phyloP scores from a whole-genome alignment of 2,797 vertebrate genomes.

The Borostomias antarcticus region DNA sequence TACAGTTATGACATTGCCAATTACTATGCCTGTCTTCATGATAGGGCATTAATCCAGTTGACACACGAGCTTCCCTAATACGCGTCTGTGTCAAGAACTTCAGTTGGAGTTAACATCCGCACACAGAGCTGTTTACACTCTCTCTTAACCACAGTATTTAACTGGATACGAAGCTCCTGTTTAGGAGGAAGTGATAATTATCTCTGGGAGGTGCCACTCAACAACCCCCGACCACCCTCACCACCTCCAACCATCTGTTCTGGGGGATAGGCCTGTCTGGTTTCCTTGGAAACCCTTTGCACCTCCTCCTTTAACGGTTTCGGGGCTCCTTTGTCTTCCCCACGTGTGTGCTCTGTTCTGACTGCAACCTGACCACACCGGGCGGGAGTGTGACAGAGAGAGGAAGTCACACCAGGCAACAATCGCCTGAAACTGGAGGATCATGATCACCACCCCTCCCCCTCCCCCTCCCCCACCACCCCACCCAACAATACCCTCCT shows the following conservation, averaged over 20 bases:
- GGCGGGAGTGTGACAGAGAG: slow-evolving; percentile 20
- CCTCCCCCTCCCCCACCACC: background rate
- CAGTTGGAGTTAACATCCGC: no score
- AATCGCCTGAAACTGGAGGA: background rate
- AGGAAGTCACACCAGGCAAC: background rate
- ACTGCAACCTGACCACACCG: slow-evolving; percentile 45
- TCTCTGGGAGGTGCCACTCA: slow-evolving; percentile 55
- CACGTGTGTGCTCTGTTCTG: slow-evolving; percentile 53
- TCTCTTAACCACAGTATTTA: no score
- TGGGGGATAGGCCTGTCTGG: slow-evolving; percentile 68
- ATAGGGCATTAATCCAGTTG: no score
- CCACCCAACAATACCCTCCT: slow-evolving; percentile 53
- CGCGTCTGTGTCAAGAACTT: no score
- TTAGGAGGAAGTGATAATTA: slow-evolving; percentile 53
- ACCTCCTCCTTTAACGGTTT: slow-evolving; percentile 58
- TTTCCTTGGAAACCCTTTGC: slow-evolving; percentile 72
- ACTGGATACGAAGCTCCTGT: background rate
- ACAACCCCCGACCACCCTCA: slow-evolving; percentile 64
- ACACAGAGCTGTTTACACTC: no score
- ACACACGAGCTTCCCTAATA: no score
- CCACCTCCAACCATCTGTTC: slow-evolving; percentile 73
- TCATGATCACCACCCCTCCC: background rate
- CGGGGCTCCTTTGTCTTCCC: slow-evolving; percentile 63
- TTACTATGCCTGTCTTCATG: no score
- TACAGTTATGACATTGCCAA: no score